Evolutionary conservation across 37 sponge, comb jelly and placozoan genomes (phyloP).

Genomic region (Hexactinellida sp.): DNA sequence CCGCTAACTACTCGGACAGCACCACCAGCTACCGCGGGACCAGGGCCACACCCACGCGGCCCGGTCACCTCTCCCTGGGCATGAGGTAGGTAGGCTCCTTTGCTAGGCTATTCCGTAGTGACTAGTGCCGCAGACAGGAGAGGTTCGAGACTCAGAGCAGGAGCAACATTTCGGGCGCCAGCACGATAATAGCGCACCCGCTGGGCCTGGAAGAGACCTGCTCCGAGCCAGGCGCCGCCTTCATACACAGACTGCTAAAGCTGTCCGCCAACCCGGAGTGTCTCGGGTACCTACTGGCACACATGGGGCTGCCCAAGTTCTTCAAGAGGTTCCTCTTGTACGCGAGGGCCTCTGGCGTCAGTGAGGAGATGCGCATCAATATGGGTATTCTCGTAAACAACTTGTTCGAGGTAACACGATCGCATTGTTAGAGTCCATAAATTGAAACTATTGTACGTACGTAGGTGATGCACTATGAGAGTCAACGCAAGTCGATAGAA

Average conservation of each 20-base stretch:
- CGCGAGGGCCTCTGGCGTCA: not conserved
- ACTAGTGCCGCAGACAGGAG: too few species aligned
- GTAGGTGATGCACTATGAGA: slow-evolving; percentile 45
- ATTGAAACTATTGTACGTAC: not conserved
- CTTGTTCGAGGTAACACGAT: not conserved
- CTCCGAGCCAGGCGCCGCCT: not conserved
- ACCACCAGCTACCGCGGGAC: not conserved
- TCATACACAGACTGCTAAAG: slow-evolving; percentile 6
- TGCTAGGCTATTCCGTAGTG: too few species aligned
- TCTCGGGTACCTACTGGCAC: slow-evolving; percentile 31
- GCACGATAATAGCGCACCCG: not conserved
- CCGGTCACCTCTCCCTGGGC: not conserved
- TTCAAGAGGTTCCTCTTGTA: slow-evolving; percentile 1
- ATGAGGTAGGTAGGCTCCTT: not conserved
- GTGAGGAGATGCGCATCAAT: not conserved
- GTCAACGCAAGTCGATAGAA: slow-evolving; percentile 46
- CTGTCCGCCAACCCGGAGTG: slow-evolving; percentile 59
- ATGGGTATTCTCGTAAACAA: not conserved
- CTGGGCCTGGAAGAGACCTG: not conserved
- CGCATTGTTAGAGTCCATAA: not conserved
- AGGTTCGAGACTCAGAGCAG: not conserved
- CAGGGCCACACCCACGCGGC: not conserved
- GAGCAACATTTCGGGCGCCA: not conserved
- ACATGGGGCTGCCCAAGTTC: slow-evolving; percentile 57
- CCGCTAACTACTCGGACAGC: not conserved